These are phyloP conservation scores for Antigone vipio DNA, from an alignment of 2,113 vertebrate species.

Conservation along the genomic window DNA sequence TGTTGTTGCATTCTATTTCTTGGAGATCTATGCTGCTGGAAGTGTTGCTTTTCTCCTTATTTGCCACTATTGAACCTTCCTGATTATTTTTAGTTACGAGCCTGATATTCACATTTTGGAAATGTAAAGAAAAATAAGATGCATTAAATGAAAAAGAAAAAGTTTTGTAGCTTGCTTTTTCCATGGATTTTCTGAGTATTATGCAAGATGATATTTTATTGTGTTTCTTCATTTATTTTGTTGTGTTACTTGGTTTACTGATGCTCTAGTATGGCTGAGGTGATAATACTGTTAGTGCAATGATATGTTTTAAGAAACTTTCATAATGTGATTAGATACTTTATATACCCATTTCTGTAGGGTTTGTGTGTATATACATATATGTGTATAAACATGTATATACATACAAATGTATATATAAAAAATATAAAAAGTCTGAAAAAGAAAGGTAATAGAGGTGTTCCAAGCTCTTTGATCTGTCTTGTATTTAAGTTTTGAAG, in stretches of 20 bases:
- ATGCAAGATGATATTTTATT: neutral
- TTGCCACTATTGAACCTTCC: neutral
- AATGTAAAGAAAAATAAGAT: neutral
- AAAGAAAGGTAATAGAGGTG: neutral
- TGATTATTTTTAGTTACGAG: neutral
- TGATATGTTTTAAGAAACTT: neutral
- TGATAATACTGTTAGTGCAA: neutral
- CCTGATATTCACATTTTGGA: neutral
- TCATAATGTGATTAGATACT: neutral
- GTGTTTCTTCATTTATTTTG: neutral
- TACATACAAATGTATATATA: neutral
- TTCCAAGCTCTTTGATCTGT: neutral
- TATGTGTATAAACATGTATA: neutral
- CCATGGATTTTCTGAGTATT: neutral
- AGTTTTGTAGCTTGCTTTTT: neutral
- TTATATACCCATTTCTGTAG: neutral
- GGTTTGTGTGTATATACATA: neutral
- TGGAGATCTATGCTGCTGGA: neutral
- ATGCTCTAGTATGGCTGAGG: neutral
- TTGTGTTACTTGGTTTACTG: neutral
- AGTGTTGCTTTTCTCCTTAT: neutral
- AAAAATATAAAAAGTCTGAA: neutral
- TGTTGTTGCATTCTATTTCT: neutral
- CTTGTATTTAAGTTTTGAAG: neutral
- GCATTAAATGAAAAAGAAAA: neutral